phyloP scores from a whole-genome alignment of 1,140 invertebrate genomes.

The Charaxes varanes region DNA sequence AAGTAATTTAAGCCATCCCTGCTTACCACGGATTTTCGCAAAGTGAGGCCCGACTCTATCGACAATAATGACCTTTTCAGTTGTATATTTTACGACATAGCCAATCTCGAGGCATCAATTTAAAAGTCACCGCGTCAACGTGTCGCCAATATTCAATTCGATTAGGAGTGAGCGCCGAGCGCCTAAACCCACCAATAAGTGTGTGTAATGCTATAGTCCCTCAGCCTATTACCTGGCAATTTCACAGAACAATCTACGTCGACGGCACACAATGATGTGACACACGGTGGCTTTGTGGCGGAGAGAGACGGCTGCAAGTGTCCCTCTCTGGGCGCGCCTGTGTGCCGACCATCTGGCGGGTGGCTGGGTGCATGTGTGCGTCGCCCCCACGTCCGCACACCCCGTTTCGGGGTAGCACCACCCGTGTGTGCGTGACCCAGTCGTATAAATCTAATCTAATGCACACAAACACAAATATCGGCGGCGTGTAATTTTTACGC shows the following conservation, averaged over 20 bases:
- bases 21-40: too few species aligned
- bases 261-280: slow-evolving; percentile 60
- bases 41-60: too few species aligned
- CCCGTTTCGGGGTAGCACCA: slow-evolving; percentile 53
- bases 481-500: slow-evolving; percentile 72
- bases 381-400: slow-evolving; percentile 54
- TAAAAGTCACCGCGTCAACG: slow-evolving; percentile 40
- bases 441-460: slow-evolving; percentile 71
- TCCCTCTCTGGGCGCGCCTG: slow-evolving; percentile 56
- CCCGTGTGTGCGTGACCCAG: slow-evolving; percentile 63
- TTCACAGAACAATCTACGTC: slow-evolving; percentile 71
- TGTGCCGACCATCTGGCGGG: slow-evolving; percentile 65
- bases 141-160: slow-evolving; percentile 63
- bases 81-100: too few species aligned
- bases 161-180: slow-evolving; percentile 61
- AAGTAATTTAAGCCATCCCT: too few species aligned
- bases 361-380: slow-evolving; percentile 35
- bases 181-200: slow-evolving; percentile 65
- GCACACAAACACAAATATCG: slow-evolving; percentile 74
- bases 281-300: slow-evolving; percentile 56
- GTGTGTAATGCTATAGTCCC: slow-evolving; percentile 69
- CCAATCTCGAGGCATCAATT: slow-evolving; percentile 20
- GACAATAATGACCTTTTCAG: neutral
- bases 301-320: slow-evolving; percentile 68
- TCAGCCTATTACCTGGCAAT: slow-evolving; percentile 72